Base-by-base conservation (phyloP, 1,140 invertebrate genomes). In the Brachionus rubens region DNA sequence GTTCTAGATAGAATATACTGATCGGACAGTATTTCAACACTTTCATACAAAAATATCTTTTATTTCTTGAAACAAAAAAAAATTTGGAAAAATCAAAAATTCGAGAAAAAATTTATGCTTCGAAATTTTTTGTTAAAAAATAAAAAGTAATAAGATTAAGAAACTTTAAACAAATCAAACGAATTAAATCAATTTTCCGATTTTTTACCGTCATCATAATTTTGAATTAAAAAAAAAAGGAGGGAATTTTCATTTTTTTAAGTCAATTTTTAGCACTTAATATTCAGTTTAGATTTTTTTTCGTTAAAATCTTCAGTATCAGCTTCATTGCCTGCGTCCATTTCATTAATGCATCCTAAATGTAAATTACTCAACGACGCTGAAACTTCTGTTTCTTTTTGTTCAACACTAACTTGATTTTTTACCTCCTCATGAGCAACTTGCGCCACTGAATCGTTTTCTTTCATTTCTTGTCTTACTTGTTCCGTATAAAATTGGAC, bases 381-480 rank as follows among this genome's bases (percentile, higher is more conserved):
- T 50, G 68, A 72, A 9, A 19, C 7, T 40, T 59, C 36, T 33
- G 33, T 30, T 36, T 16, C 36, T n/a, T 59, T 30, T 16, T 19
- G 3, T 2, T 33, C 30, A 19, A 50, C n/a, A 10, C 50, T 24
- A 40, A 41, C 21, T 36, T 19, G 48, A 72, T 14, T 21, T 7
- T 30, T n/a, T n/a, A n/a, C 68, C 19, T 72, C 46, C 33, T 50
- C 30, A 59, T 14, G 19, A 59, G 1, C 16, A 36, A 33, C 36
- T 16, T n/a, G 30, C 9, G n/a, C 36, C 19, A 5, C 12, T 36
- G 14, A 12, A 14, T 65, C 59, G n/a, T 43, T 43, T 30, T 72
- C 46, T 28, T 72, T 48, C 68, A 72, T 72, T 72, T 72, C 68
- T 21, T 72, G 46, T 72, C 68, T 72, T 24, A 72, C 68, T 16